Evolutionary conservation across 1,140 invertebrate genomes (phyloP), one percentile per base, ranked within the genome.

Genomic region (Vollenhovia emeryi): DNA sequence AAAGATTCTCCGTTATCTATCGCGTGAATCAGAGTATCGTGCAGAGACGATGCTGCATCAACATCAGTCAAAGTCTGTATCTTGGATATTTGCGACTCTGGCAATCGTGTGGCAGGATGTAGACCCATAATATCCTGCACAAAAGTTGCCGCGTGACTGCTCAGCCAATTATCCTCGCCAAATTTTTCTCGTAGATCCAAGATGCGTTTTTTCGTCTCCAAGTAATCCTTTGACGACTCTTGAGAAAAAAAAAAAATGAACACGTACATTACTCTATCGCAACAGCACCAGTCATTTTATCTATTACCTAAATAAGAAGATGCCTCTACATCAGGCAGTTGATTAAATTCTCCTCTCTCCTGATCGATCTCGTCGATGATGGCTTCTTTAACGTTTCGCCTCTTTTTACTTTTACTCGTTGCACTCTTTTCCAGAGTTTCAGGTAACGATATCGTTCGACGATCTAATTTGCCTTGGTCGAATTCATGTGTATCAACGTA

Each of bases 171-270:
- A n/a, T 94, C 91, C 86, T 95, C 95, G 9, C 96, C 96, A 91
- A 95, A 96, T 52, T 95, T 95, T 79, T 96, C 91, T 15, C 96
- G 92, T 11, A 97, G 79, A 24, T 94, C 94, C 73, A 96, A 94
- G 71, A 97, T 96, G 91, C 96, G 95, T 83, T 95, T 95, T 86
- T 96, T 97, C 0, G 95, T 96, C 88, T 96, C 95, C 60, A 97
- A 92, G 90, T 96, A 95, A 69, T 95, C 94, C 33, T 90, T 92
- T 18, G 93, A 94, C 18, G 89, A 79, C 62, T 93, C 93, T 92
- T 4, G 15, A 15, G 8, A 18, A 18, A 18, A 1, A 48, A 80
- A 30, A 64, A 75, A 86, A 48, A 79, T 71, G n/a, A 60, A 83
- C 36, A 79, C 18, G 62, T n/a, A 24, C 33, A 50, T 30, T 3